Evolutionary conservation across 2,888 invertebrate species (phyloP), one percentile per base, ranked within the genome.

Genomic region (Steromphala cineraria): DNA sequence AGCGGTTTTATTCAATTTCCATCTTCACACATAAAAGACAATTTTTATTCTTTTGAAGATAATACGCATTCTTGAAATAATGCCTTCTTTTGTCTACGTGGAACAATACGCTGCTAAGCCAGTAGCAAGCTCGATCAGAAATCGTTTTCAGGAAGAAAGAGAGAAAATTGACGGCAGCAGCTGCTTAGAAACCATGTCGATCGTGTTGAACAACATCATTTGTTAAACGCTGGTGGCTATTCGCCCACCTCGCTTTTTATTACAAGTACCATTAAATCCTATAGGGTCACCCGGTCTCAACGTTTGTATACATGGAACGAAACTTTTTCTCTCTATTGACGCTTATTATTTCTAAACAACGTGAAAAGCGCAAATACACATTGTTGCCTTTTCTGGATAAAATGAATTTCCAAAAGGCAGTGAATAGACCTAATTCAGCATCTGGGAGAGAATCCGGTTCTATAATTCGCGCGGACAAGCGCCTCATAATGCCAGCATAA

Each of bases 381-480:
- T 76, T 76, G 76, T 76, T 76, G 79, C 74, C 79, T 79, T 79
- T 79, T 56, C 67, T 67, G 67, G 77, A 71, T 77, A 71, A 77
- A 80, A 82, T 79, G 74, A 82, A 82, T 79, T 80, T 82, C 55
- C 67, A 67, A 82, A 79, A 80, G 74, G 36, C 46, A 53, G 71
- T 82, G 80, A 82, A 82, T 82, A 28, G 84, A 74, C 76, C 79
- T 81, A 82, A 82, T 83, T 82, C 82, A 56, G 71, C 78, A 78
- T 81, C 78, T 82, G 78, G 79, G 55, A 80, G 80, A 82, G 81
- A 82, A 74, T 79, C 67, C 55, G 55, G 82, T 77, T 76, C 82
- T 53, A 79, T 81, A 83, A 85, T 83, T 83, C 79, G 80, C 81
- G 79, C 82, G 77, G 80, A 83, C 83, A 85, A 85, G 78, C 79